A percentile compares a stretch with the other conserved stretches of the same genome.
Evolutionary conservation across 2,113 vertebrate species (phyloP).

Genomic region (Lates calcarifer): DNA sequence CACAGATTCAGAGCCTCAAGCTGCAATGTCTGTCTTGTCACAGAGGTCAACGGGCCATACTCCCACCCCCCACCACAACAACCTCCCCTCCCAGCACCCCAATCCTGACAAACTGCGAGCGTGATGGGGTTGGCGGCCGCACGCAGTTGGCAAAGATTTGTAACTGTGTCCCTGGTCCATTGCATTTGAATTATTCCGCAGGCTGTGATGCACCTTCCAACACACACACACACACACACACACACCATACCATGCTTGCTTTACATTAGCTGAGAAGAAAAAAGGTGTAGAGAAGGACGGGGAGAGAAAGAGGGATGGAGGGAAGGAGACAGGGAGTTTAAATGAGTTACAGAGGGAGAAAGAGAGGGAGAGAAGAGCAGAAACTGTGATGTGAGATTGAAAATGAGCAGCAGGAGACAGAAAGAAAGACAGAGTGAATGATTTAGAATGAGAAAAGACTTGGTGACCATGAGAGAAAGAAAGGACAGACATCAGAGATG

Average conservation of each 20-base stretch:
- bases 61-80: slow-evolving; percentile 28
- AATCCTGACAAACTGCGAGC: slow-evolving; percentile 94
- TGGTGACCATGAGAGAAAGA: slow-evolving; percentile 17
- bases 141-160: slow-evolving; percentile 95
- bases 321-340: slow-evolving; percentile 1
- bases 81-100: slow-evolving; percentile 54
- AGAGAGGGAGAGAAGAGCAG: slow-evolving; percentile 1
- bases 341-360: slow-evolving; percentile 30
- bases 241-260: slow-evolving; percentile 64
- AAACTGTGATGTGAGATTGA: slow-evolving; percentile 16
- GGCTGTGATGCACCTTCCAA: slow-evolving; percentile 73
- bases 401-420: slow-evolving; percentile 5
- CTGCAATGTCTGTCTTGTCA: slow-evolving; percentile 72
- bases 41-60: slow-evolving; percentile 78
- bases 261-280: slow-evolving; percentile 84
- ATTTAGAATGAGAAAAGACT: slow-evolving; percentile 30
- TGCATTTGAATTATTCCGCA: slow-evolving; percentile 98
- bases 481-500: slow-evolving; percentile 21
- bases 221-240: slow-evolving; percentile 10
- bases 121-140: slow-evolving; percentile 88
- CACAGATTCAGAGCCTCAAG: slow-evolving; percentile 37
- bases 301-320: not conserved
- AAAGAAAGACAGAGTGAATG: slow-evolving; percentile 15
- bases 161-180: slow-evolving; percentile 96
- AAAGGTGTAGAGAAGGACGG: not conserved